Percentiles rank a stretch among this genome's conserved stretches.
Conservation (phyloP, 2,888 invertebrate species). For the Erannis defoliaria region DNA sequence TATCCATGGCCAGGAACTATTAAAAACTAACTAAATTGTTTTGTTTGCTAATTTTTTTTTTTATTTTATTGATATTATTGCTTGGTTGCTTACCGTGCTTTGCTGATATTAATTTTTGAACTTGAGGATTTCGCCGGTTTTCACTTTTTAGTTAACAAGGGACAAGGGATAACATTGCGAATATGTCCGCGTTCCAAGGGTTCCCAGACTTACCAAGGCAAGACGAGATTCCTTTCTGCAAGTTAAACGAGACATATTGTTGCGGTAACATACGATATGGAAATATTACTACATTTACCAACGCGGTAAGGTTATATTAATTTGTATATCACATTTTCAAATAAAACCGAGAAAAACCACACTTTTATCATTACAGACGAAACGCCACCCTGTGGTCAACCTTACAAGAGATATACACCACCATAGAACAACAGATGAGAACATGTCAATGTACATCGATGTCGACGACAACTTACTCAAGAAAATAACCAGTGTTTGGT, state of each 20-base stretch:
- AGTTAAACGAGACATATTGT: conserved; percentile 88
- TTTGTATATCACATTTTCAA: neutral
- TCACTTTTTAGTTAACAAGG: too few species aligned
- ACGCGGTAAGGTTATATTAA: conserved; percentile 82
- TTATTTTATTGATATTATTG: too few species aligned
- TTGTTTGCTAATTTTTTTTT: too few species aligned
- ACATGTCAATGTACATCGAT: conserved; percentile 86
- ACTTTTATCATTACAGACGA: conserved; percentile 76
- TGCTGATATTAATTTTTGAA: too few species aligned
- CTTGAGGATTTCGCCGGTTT: too few species aligned
- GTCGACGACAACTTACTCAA: conserved; percentile 91
- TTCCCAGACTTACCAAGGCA: conserved; percentile 82
- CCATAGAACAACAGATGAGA: conserved; percentile 82
- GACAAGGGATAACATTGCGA: neutral
- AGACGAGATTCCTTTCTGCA: conserved; percentile 87
- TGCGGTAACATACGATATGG: conserved; percentile 85
- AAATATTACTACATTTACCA: conserved; percentile 85
- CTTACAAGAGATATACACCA: conserved; percentile 89
- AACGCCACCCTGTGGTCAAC: conserved; percentile 90
- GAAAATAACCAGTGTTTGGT: conserved; percentile 91
- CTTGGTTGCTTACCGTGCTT: too few species aligned
- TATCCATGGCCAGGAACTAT: too few species aligned
- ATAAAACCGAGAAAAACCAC: neutral
- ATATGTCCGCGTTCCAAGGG: conserved; percentile 83
- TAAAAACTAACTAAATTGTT: too few species aligned